Evolutionary conservation across 2,797 vertebrate species (phyloP).

Genomic region (Gadopsis bispinosus): DNA sequence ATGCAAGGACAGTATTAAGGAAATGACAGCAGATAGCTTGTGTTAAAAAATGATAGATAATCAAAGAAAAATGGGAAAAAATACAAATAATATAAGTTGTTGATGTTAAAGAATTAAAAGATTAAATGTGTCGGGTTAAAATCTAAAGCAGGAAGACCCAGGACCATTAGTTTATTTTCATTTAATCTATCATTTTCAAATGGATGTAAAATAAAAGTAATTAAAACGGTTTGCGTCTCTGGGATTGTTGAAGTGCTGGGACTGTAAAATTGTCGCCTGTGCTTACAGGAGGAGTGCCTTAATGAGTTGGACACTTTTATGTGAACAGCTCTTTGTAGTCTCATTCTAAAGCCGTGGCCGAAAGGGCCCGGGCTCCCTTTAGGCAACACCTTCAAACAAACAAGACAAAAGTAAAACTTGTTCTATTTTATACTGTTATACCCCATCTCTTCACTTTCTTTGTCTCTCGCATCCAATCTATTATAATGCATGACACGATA

Average conservation of each 20-base stretch:
- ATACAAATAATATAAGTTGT: constrained; percentile 19
- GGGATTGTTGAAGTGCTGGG: constrained; percentile 81
- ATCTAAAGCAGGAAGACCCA: constrained; percentile 2
- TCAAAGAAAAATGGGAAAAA: not conserved
- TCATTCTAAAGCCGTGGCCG: constrained; percentile 77
- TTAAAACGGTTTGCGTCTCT: constrained; percentile 75
- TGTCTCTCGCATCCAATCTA: constrained; percentile 75
- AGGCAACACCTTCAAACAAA: constrained; percentile 82
- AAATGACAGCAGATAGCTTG: constrained; percentile 1
- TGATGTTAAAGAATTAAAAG: constrained; percentile 35
- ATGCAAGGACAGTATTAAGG: constrained; percentile 7
- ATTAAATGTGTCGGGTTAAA: constrained; percentile 34
- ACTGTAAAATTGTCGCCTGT: constrained; percentile 93
- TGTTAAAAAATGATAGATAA: not conserved
- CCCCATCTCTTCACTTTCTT: constrained; percentile 68
- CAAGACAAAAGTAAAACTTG: not conserved
- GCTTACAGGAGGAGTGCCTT: constrained; percentile 87
- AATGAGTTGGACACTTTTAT: constrained; percentile 91
- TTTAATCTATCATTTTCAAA: constrained; percentile 37
- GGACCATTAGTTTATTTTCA: not conserved
- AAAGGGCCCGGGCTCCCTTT: constrained; percentile 82
- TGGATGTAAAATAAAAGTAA: constrained; percentile 70
- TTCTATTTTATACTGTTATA: constrained; percentile 39
- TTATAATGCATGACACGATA: too few species aligned
- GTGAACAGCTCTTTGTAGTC: constrained; percentile 87